Base-by-base conservation (phyloP, 64 coral and sea anemone species). In the Montipora efflorescens region DNA sequence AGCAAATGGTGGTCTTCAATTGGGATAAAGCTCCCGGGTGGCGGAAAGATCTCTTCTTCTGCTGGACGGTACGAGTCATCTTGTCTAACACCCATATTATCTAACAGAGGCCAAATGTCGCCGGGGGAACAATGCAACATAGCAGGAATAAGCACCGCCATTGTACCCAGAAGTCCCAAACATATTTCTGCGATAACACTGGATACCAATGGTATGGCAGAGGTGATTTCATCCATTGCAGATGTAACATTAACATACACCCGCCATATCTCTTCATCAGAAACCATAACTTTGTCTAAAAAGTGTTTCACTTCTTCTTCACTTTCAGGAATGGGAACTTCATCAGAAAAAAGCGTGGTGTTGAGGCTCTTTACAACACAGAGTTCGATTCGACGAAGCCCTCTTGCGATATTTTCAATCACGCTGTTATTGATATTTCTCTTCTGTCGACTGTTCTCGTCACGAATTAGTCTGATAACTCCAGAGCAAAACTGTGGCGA, bases 1-100 rank as follows among this genome's bases (percentile, higher is more conserved):
- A 93, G 47, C 7, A 93, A 76, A 12, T 93, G 92, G 16, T 93
- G 92, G 51, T 93, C 76, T 79, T 93, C 76, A 4, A 81, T 58
- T 44, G 92, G 92, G 69, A 93, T 81, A 13, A 93, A 93, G 46
- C 14, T 93, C 0, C 92, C 92, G 55, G 84, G 84, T 8, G 64
- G 75, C 20, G 92, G 92, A 15, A 93, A 68, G 3, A 78, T 75
- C 7, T 48, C 43, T 14, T 36, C 69, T 11, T 66, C 49, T 10
- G 62, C 43, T 69, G 83, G 73, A n/a, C 68, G 58, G 28, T 88
- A 93, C 28, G 92, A 81, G 23, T 93, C 92, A 48, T 93, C 92
- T 80, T 88, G 92, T 4, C 84, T 51, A 76, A 93, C 71, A 5
- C 25, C 13, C 62, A 23, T 15, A 1, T 47, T 0, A 59, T 93